Evolutionary conservation across 1,140 invertebrate genomes (phyloP).

Genomic region (Drosophila malerkotliana): DNA sequence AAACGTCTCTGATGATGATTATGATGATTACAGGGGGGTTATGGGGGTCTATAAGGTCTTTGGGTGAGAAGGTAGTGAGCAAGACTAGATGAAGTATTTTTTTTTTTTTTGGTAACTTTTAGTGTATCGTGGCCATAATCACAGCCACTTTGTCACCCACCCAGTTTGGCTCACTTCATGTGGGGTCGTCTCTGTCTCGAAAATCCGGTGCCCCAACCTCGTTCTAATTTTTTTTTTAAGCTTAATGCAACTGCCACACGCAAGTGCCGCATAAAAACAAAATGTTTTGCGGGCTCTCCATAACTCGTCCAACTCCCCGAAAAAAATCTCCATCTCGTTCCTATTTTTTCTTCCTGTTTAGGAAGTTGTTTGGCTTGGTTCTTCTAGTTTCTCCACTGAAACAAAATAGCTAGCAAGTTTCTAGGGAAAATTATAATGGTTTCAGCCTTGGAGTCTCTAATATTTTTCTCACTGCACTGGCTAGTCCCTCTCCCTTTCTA

Average conservation of each 20-base stretch:
- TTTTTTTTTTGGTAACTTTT: slow-evolving; percentile 10
- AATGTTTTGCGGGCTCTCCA: slow-evolving; percentile 55
- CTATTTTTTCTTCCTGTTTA: slow-evolving; percentile 24
- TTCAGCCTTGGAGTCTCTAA: no score
- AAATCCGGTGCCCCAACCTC: background rate
- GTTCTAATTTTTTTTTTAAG: slow-evolving; percentile 6
- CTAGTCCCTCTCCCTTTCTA: background rate
- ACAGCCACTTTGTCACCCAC: slow-evolving; percentile 78
- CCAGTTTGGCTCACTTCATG: slow-evolving; percentile 48
- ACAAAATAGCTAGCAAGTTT: background rate
- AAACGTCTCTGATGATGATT: slow-evolving; percentile 58
- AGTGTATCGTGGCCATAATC: slow-evolving; percentile 64
- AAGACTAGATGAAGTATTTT: slow-evolving; percentile 2
- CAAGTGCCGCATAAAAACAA: slow-evolving; percentile 77
- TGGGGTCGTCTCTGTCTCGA: slow-evolving; percentile 18
- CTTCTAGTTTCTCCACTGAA: background rate
- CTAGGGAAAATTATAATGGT: background rate
- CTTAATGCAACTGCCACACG: slow-evolving; percentile 78
- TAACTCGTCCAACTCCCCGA: slow-evolving; percentile 16
- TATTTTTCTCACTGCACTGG: background rate
- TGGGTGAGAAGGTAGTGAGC: slow-evolving; percentile 1
- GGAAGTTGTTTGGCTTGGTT: slow-evolving; percentile 59
- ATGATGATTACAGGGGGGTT: slow-evolving; percentile 14
- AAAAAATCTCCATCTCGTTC: background rate
- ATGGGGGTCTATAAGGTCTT: slow-evolving; percentile 1